Evolutionary conservation across 2,888 invertebrate genomes (phyloP).

Genomic region (Drosophila dives): DNA sequence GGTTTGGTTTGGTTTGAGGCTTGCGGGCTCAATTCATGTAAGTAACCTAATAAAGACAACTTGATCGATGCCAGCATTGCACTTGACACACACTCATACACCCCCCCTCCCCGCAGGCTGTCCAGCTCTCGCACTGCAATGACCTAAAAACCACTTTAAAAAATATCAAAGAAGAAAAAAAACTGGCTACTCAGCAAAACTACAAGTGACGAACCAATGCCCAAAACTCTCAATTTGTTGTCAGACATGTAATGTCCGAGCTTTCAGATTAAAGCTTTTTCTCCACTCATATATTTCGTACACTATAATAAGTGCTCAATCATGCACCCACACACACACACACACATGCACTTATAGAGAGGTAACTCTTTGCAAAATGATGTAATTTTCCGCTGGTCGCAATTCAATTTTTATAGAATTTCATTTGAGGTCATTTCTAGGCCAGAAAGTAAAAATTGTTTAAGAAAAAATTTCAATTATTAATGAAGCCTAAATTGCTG

Average conservation of each 20-base stretch:
- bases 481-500: not conserved
- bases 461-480: not conserved
- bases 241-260: constrained; percentile 52
- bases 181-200: constrained; percentile 43
- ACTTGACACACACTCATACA: constrained; percentile 69
- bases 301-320: constrained; percentile 70
- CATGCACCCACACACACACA: constrained; percentile 50
- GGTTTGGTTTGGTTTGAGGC: constrained; percentile 19
- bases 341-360: constrained; percentile 6
- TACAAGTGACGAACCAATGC: constrained; percentile 28
- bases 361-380: constrained; percentile 62
- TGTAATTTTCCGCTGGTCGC: constrained; percentile 53
- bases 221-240: constrained; percentile 36
- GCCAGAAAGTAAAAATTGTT: not conserved
- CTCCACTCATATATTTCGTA: constrained; percentile 31
- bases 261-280: constrained; percentile 70
- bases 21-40: constrained; percentile 58
- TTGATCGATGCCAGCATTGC: constrained; percentile 76
- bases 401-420: constrained; percentile 58
- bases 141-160: constrained; percentile 58
- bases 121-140: constrained; percentile 50
- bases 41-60: constrained; percentile 75
- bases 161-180: constrained; percentile 36
- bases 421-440: constrained; percentile 43
- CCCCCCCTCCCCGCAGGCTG: constrained; percentile 32